Conservation (phyloP, 2,113 vertebrate species). For the Rhinolophus ferrumequinum region DNA sequence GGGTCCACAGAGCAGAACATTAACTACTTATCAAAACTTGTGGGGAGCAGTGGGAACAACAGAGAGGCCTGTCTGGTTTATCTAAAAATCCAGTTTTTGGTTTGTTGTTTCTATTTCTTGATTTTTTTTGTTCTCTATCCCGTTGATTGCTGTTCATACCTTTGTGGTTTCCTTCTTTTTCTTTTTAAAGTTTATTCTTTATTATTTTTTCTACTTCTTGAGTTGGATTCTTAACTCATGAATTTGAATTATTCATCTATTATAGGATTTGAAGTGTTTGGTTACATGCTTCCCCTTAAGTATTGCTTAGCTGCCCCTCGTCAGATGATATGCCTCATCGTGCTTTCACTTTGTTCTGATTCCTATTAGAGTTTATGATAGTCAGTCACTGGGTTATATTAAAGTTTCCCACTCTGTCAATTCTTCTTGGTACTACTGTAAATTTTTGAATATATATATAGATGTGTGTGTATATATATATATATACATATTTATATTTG, state of each 20-base stretch:
- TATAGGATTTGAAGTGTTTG: too few species aligned
- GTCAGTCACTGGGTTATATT: neutral
- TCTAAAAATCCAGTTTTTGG: neutral
- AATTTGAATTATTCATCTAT: too few species aligned
- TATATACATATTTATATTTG: neutral
- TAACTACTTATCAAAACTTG: too few species aligned
- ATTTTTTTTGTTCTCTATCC: neutral
- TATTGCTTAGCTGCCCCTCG: too few species aligned
- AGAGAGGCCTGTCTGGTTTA: too few species aligned
- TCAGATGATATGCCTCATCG: too few species aligned
- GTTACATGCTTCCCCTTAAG: too few species aligned
- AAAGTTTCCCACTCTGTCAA: neutral
- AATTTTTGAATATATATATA: neutral
- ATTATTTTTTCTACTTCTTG: neutral
- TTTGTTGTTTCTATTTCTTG: too few species aligned
- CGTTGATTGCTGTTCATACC: fast-evolving
- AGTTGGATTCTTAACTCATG: neutral
- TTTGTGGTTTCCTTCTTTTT: neutral
- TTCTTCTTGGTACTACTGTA: neutral
- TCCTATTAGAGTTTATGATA: neutral
- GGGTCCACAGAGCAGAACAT: too few species aligned
- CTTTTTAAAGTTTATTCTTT: neutral
- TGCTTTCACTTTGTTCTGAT: too few species aligned
- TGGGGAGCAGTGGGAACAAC: too few species aligned
- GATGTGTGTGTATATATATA: neutral